Base-by-base conservation (phyloP, 2,797 vertebrate species). In the Simalia tracyae region DNA sequence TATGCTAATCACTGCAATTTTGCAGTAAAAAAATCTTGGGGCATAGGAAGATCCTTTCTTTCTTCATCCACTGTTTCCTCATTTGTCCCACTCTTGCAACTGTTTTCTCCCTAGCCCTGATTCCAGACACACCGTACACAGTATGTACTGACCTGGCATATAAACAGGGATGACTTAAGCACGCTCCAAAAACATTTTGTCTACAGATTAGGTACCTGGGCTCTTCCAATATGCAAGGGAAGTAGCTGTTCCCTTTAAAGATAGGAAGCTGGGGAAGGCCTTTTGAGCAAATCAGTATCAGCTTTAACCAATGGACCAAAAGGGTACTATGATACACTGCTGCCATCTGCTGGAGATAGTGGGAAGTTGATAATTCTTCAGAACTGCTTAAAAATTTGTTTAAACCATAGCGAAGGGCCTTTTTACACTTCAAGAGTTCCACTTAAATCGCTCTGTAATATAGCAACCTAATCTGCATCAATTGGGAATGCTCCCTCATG, bases 61-160 rank as follows among this genome's bases (percentile, higher is more conserved):
- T 36, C 12, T 42, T 64, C 36, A 88, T 7, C 60, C 24, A 50
- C 22, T 6, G 1, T 46, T 46, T 88, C 60, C 36, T 57, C 0
- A 2, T 1, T n/a, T 0, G 0, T 5, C 5, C 1, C 46, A 31
- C 19, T 9, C 46, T n/a, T n/a, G 9, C 1, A 57, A 1, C 50
- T 72, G 19, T 19, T 89, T 76, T 26, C 28, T 54, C 1, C 31
- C 5, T 68, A 89, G 10, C 8, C 50, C 64, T 72, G 15, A 22
- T 36, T 72, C 17, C 50, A 72, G 64, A 57, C 10, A 54, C 6
- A 8, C 7, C 1, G 4, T 50, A 50, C 50, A 50, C 50, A 76
- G 31, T 42, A 22, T 3, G 22, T 10, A 76, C 36, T 10, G 17
- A 4, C 5, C 2, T 76, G 68, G 68, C 36, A 42, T 42, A 76